Evolutionary conservation across 1,140 invertebrate species (phyloP).

Genomic region (Drosophila nigromelanica): DNA sequence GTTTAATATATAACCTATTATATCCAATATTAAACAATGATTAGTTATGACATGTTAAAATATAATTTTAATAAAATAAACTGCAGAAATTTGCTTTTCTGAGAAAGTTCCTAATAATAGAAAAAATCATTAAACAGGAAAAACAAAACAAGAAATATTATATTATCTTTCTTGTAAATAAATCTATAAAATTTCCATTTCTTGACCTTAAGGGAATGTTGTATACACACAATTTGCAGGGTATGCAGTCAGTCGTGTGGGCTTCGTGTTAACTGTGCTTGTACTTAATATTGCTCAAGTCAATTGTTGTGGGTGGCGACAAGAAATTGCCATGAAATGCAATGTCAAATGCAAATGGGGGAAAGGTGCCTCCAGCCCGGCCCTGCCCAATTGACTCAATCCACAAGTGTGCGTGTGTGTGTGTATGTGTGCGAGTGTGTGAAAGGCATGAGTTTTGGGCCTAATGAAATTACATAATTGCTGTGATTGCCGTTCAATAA

Average conservation of each 20-base stretch:
- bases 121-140: no score
- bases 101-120: no score
- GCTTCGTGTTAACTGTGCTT: neutral
- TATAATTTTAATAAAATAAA: no score
- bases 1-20: no score
- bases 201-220: no score
- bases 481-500: slow-evolving; percentile 43
- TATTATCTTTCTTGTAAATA: no score
- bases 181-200: no score
- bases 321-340: slow-evolving; percentile 46
- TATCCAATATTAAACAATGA: no score
- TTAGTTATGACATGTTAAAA: no score
- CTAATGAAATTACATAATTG: slow-evolving; percentile 53
- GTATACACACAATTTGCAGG: neutral
- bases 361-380: neutral
- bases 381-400: neutral
- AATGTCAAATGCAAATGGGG: slow-evolving; percentile 46
- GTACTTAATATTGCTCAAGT: slow-evolving; percentile 34
- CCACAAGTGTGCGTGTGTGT: slow-evolving; percentile 31
- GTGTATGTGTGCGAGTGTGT: slow-evolving; percentile 16
- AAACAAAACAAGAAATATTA: no score
- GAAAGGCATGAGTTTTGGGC: slow-evolving; percentile 29
- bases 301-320: slow-evolving; percentile 42
- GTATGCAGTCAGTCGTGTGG: neutral
- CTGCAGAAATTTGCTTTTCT: no score